phyloP scores from a whole-genome alignment of 1,140 invertebrate species.

The Leptopilina boulardi region DNA sequence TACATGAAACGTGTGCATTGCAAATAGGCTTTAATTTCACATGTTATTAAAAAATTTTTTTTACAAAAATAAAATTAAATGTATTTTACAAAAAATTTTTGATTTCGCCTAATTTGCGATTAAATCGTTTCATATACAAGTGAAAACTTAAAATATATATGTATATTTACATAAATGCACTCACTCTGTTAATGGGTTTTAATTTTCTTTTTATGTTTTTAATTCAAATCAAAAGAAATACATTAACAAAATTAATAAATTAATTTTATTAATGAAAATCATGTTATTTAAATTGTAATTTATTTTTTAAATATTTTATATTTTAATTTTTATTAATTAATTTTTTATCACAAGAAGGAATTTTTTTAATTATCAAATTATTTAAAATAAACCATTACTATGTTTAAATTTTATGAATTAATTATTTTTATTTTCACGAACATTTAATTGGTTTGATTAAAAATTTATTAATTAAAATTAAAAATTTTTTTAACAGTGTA shows the following conservation, averaged over 20 bases:
- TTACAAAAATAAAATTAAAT: background rate
- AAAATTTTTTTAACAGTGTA: background rate
- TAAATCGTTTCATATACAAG: slow-evolving; percentile 6
- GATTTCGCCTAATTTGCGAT: slow-evolving; percentile 11
- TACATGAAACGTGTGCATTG: slow-evolving; percentile 2
- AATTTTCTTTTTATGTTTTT: background rate
- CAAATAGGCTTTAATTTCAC: background rate
- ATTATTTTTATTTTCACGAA: too few relatives aligned
- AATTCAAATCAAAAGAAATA: background rate
- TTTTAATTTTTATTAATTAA: too few relatives aligned
- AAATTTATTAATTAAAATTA: too few relatives aligned
- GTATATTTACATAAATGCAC: background rate
- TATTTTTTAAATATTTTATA: too few relatives aligned
- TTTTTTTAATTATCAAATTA: too few relatives aligned
- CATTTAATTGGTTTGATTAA: too few relatives aligned
- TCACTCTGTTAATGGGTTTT: background rate
- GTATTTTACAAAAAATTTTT: background rate
- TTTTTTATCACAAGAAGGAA: too few relatives aligned
- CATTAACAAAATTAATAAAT: background rate
- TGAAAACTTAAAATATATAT: slow-evolving; percentile 8
- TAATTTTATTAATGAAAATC: background rate
- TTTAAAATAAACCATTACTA: too few relatives aligned
- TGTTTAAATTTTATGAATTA: too few relatives aligned
- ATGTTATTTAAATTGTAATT: too few relatives aligned
- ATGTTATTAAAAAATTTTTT: too few relatives aligned